Percentiles rank a stretch among this genome's conserved stretches.
phyloP scores from a whole-genome alignment of 2,113 vertebrate species.

The Thunnus maccoyii region DNA sequence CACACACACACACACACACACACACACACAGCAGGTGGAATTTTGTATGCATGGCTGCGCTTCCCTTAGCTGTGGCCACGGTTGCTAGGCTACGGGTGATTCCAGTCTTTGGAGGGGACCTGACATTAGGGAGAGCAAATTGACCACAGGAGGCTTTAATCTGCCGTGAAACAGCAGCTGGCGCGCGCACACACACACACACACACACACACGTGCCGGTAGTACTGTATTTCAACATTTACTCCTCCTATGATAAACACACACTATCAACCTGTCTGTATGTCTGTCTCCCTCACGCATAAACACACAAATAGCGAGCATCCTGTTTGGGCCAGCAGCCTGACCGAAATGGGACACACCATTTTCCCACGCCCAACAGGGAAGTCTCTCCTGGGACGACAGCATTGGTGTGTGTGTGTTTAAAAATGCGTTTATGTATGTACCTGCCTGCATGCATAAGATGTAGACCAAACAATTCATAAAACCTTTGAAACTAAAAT shows the following conservation, averaged over 20 bases:
- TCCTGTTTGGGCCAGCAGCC: conserved; percentile 18
- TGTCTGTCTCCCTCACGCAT: conserved; percentile 26
- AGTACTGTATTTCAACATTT: conserved; percentile 58
- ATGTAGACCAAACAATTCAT: not conserved
- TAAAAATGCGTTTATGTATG: not conserved
- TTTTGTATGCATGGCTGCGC: conserved; percentile 97
- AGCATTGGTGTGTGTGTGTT: not conserved
- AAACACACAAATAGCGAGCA: conserved; percentile 1
- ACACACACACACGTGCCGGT: conserved; percentile 78
- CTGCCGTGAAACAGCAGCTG: conserved; percentile 95
- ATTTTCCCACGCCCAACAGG: not conserved
- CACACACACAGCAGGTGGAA: conserved; percentile 88
- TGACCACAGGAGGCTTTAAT: conserved; percentile 98
- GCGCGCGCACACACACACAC: conserved; percentile 83
- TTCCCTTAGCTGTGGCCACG: conserved; percentile 90
- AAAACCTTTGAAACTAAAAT: not conserved
- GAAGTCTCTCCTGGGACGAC: not conserved
- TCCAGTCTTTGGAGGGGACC: conserved; percentile 91
- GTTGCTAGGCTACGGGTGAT: conserved; percentile 98
- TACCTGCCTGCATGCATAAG: not conserved
- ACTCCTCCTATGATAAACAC: conserved; percentile 40
- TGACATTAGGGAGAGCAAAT: conserved; percentile 99
- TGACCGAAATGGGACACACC: not conserved
- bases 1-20: not conserved
- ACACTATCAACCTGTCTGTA: conserved; percentile 19